Conservation (phyloP, 2,797 vertebrate genomes). For the Pagetopsis macropterus region DNA sequence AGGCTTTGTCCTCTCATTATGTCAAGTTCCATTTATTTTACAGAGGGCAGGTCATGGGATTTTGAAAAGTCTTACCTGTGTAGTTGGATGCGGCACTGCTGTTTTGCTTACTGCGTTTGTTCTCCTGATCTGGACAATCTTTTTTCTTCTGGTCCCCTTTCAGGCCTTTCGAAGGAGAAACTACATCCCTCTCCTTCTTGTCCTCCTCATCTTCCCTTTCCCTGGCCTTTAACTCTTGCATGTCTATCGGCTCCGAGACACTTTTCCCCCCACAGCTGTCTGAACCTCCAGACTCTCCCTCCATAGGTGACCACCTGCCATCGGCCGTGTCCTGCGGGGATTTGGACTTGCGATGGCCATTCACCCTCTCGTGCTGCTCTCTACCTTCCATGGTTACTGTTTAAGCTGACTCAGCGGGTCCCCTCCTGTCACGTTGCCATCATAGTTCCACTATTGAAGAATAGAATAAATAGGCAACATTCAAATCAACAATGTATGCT, state of each 20-base stretch:
- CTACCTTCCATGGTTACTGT: constrained; percentile 80
- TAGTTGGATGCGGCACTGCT: constrained; percentile 85
- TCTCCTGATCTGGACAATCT: constrained; percentile 77
- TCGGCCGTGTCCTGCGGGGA: constrained; percentile 63
- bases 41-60: background rate
- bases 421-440: constrained; percentile 80
- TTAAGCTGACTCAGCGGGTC: constrained; percentile 76
- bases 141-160: constrained; percentile 81
- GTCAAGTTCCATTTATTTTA: background rate
- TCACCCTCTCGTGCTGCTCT: constrained; percentile 65
- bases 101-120: constrained; percentile 73
- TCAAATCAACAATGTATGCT: background rate
- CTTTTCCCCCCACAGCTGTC: constrained; percentile 72
- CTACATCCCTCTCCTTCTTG: constrained; percentile 48
- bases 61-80: constrained; percentile 80
- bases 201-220: constrained; percentile 70
- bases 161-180: constrained; percentile 46
- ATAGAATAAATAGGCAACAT: constrained; percentile 14
- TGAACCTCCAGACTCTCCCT: constrained; percentile 73
- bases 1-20: background rate
- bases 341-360: constrained; percentile 64
- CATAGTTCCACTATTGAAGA: constrained; percentile 64
- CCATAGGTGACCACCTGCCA: constrained; percentile 64
- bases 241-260: constrained; percentile 65
- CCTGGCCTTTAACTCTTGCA: constrained; percentile 70